phyloP scores from a whole-genome alignment of 2,113 vertebrate species.

The Clupea harengus region DNA sequence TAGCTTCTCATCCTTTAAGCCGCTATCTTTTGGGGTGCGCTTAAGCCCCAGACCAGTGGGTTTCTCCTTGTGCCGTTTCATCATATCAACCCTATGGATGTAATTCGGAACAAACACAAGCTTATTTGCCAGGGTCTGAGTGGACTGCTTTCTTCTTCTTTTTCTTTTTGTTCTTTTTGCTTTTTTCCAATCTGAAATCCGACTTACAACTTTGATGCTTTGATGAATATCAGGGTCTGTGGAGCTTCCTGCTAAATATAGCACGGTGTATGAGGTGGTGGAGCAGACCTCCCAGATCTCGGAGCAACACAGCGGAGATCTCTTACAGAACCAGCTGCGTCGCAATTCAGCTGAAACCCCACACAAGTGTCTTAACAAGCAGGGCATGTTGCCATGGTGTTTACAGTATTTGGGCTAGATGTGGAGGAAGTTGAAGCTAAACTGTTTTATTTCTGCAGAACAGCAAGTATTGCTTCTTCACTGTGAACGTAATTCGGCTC shows the following conservation, averaged over 20 bases:
- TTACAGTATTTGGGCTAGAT: neutral
- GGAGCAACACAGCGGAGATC: neutral
- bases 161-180: neutral
- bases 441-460: neutral
- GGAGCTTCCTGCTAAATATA: neutral
- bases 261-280: neutral
- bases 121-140: neutral
- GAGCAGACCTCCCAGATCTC: neutral
- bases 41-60: neutral
- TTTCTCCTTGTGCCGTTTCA: neutral
- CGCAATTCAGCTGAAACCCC: neutral
- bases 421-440: neutral
- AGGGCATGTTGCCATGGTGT: neutral
- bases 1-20: slow-evolving; percentile 5
- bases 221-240: neutral
- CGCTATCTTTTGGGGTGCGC: neutral
- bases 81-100: neutral
- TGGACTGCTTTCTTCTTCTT: neutral
- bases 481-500: neutral
- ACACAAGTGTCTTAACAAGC: slow-evolving; percentile 1
- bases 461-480: neutral
- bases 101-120: neutral
- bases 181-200: neutral
- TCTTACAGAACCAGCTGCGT: neutral
- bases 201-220: neutral